A percentile compares a stretch with the other conserved stretches of the same genome.
These are phyloP conservation scores for Siniperca scherzeri DNA, from an alignment of 2,797 vertebrate species.

Conservation along the genomic window DNA sequence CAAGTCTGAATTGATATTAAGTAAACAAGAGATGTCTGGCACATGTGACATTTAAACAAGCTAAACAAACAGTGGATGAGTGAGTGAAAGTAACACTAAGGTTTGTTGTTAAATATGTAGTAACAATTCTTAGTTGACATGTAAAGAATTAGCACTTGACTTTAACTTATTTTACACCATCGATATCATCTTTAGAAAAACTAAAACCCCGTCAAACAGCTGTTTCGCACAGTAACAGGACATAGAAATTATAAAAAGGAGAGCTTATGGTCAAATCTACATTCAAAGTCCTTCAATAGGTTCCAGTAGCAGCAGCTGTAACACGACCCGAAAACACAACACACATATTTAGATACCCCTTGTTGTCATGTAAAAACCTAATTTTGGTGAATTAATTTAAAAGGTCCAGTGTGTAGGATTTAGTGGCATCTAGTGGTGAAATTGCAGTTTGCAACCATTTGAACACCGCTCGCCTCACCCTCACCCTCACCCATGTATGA, in stretches of 20 bases:
- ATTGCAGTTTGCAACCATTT: too few relatives aligned
- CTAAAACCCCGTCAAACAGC: not conserved
- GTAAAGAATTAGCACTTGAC: not conserved
- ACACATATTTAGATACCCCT: not conserved
- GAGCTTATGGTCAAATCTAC: slow-evolving; percentile 32
- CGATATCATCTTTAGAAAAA: not conserved
- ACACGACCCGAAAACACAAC: slow-evolving; percentile 4
- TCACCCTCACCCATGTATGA: too few relatives aligned
- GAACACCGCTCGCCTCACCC: too few relatives aligned
- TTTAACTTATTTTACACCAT: not conserved
- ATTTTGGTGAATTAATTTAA: not conserved
- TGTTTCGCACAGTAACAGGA: not conserved
- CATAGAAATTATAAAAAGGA: not conserved
- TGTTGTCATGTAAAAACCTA: not conserved
- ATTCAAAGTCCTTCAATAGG: slow-evolving; percentile 53
- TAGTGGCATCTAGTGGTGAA: too few relatives aligned
- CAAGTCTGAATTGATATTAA: not conserved
- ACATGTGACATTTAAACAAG: not conserved
- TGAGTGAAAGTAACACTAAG: not conserved
- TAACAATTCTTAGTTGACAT: not conserved
- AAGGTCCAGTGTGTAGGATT: too few relatives aligned
- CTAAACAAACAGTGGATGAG: slow-evolving; percentile 23
- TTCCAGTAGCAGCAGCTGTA: slow-evolving; percentile 18
- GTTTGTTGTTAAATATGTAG: not conserved
- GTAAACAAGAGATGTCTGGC: slow-evolving; percentile 13